A percentile compares a stretch with the other conserved stretches of the same genome.
phyloP scores from a whole-genome alignment of 1,140 invertebrate genomes.

The Ceratina australensis region DNA sequence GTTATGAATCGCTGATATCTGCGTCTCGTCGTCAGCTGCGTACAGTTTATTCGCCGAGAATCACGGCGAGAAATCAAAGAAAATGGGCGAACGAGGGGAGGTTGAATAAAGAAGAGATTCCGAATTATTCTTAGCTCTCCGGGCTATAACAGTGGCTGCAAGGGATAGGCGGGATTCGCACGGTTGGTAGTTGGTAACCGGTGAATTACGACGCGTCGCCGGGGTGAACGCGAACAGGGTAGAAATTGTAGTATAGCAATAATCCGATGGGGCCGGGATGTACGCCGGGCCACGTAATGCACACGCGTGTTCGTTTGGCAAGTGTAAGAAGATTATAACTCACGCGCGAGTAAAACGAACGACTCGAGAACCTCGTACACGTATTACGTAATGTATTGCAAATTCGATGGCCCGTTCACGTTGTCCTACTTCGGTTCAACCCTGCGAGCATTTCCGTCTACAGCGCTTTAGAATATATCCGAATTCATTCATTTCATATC shows the following conservation, averaged over 20 bases:
- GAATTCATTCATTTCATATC: too few relatives aligned
- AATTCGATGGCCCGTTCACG: not conserved
- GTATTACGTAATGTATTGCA: not conserved
- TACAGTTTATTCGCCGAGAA: too few relatives aligned
- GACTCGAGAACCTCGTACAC: not conserved
- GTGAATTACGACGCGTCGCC: slow-evolving; percentile 19
- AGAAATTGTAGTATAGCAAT: slow-evolving; percentile 19
- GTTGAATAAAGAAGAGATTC: too few relatives aligned
- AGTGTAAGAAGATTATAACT: slow-evolving; percentile 19
- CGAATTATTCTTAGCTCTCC: too few relatives aligned
- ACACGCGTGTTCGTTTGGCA: slow-evolving; percentile 3
- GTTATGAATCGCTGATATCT: too few relatives aligned
- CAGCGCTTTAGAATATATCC: too few relatives aligned
- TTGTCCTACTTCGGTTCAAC: not conserved
- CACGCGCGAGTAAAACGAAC: not conserved
- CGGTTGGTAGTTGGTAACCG: not conserved
- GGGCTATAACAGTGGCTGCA: too few relatives aligned
- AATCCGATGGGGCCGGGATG: not conserved
- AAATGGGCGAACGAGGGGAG: too few relatives aligned
- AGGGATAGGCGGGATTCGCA: not conserved
- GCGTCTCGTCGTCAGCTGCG: too few relatives aligned
- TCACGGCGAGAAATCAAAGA: too few relatives aligned
- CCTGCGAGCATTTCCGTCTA: too few relatives aligned
- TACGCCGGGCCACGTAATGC: not conserved
- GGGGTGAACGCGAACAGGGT: slow-evolving; percentile 6